Conservation (phyloP, 2,888 invertebrate species). For the Eilema sororculum region DNA sequence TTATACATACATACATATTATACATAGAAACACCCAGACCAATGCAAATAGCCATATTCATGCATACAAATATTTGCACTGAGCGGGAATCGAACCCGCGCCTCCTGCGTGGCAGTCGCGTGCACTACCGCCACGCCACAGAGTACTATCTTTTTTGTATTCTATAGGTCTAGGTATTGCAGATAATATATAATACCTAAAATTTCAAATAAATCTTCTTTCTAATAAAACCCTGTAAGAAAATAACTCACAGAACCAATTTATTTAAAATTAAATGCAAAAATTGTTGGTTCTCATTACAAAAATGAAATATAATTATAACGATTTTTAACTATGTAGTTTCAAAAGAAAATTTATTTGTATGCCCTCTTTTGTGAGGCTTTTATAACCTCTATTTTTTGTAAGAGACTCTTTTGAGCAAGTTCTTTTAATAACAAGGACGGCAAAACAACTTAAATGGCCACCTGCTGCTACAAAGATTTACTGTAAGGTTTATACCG, state of each 20-base stretch:
- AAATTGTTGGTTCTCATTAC: background rate
- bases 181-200: too few relatives aligned
- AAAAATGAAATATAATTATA: slow-evolving; percentile 24
- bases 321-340: slow-evolving; percentile 22
- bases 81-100: too few relatives aligned
- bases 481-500: slow-evolving; percentile 22
- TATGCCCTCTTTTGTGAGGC: slow-evolving; percentile 27
- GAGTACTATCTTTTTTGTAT: too few relatives aligned
- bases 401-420: slow-evolving; percentile 25
- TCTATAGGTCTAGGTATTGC: too few relatives aligned
- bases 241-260: background rate
- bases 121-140: too few relatives aligned
- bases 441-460: slow-evolving; percentile 31
- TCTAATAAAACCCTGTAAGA: too few relatives aligned
- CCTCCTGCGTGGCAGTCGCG: too few relatives aligned
- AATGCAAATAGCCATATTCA: too few relatives aligned
- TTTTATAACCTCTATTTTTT: slow-evolving; percentile 33
- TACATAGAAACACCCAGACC: too few relatives aligned
- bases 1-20: too few relatives aligned
- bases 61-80: too few relatives aligned
- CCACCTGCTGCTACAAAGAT: slow-evolving; percentile 39
- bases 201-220: too few relatives aligned
- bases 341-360: slow-evolving; percentile 32
- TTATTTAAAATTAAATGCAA: background rate
- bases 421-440: slow-evolving; percentile 39